phyloP scores from a whole-genome alignment of 1,140 invertebrate genomes.

The Bombus ignitus region DNA sequence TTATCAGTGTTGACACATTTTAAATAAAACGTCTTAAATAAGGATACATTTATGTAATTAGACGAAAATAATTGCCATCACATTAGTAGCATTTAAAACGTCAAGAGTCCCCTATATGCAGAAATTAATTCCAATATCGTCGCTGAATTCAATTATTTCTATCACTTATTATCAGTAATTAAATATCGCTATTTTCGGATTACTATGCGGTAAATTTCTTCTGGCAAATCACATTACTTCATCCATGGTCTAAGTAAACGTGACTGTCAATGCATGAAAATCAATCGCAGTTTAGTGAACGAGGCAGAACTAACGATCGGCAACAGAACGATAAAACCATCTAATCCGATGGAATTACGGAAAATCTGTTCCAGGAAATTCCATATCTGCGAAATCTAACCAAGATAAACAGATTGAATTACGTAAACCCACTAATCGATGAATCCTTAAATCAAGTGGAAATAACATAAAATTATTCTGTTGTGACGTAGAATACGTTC shows the following conservation, averaged over 20 bases:
- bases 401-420: conserved; percentile 38
- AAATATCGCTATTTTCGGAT: background rate
- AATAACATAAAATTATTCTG: too few species aligned
- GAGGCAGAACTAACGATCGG: conserved; percentile 12
- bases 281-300: background rate
- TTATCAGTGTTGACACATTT: background rate
- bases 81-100: background rate
- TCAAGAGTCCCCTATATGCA: background rate
- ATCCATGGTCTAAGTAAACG: background rate
- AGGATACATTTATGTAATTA: background rate
- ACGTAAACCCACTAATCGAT: background rate
- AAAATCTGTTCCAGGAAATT: conserved; percentile 4
- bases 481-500: too few species aligned
- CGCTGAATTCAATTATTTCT: background rate
- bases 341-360: conserved; percentile 27
- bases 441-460: too few species aligned
- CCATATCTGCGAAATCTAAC: background rate
- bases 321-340: conserved; percentile 29
- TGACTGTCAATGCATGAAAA: background rate
- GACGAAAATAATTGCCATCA: background rate
- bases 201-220: background rate
- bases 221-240: background rate
- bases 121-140: background rate
- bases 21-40: background rate
- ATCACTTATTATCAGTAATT: background rate